Percentiles rank a stretch among this genome's conserved stretches.
Evolutionary conservation across 2,113 vertebrate species (phyloP).

Genomic region (Tauraco erythrolophus): DNA sequence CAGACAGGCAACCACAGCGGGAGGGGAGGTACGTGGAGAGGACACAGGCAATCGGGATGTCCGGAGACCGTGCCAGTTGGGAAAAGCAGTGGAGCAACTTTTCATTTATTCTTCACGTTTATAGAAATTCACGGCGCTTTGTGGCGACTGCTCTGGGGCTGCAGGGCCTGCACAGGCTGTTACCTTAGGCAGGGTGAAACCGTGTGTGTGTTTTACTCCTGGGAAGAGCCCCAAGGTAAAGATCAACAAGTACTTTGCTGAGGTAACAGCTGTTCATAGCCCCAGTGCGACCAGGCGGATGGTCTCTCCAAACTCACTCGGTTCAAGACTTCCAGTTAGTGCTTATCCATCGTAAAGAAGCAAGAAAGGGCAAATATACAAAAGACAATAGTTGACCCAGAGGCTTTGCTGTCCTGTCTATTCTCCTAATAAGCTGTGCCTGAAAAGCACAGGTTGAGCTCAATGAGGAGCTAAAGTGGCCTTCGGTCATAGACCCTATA

Average conservation of each 20-base stretch:
- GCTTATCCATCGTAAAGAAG: not conserved
- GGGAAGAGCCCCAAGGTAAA: not conserved
- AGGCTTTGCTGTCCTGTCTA: not conserved
- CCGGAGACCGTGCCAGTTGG: not conserved
- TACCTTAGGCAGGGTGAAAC: not conserved
- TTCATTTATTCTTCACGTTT: not conserved
- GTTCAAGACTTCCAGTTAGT: not conserved
- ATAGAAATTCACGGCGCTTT: not conserved
- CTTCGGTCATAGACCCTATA: not conserved
- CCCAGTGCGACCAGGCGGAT: not conserved
- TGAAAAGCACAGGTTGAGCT: not conserved
- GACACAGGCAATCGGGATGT: rapidly evolving
- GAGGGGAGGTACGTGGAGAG: not conserved
- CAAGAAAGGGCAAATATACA: not conserved
- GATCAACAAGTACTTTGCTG: not conserved
- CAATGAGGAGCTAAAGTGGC: not conserved
- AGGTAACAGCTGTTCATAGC: not conserved
- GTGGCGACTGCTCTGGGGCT: not conserved
- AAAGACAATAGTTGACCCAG: not conserved
- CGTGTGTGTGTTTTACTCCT: not conserved
- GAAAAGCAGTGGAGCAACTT: not conserved
- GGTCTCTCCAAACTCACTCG: not conserved
- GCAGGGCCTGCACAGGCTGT: not conserved
- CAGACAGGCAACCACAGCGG: rapidly evolving
- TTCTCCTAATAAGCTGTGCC: not conserved